Base-by-base conservation (phyloP, 2,797 vertebrate species). In the Alectoris magna region DNA sequence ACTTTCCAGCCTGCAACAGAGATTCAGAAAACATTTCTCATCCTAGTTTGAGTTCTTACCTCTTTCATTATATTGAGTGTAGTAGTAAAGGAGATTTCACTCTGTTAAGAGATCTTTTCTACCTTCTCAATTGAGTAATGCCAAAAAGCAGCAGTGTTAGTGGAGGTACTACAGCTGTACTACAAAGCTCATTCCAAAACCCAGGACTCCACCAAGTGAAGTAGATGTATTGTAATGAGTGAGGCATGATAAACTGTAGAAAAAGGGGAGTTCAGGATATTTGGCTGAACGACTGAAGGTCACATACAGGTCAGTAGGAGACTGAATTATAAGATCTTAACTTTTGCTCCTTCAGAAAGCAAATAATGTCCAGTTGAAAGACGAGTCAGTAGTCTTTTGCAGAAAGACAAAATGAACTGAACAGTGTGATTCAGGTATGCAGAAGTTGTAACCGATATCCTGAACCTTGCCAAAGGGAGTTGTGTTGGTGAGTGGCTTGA, bases 121-220 rank as follows among this genome's bases (percentile, higher is more conserved):
- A 67, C 60, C n/a, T 76, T 90, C 56, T 26, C 73, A 64, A 62
- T 68, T 90, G 64, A 68, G 26, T 18, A 43, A 43, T 87, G 43
- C n/a, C 89, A 44, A 91, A 80, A 46, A 0, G 0, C 27, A 68
- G 73, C 39, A 78, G 43, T 11, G 17, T 24, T 88, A 71, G 38
- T 71, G 64, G 48, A 63, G 64, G 64, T 59, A 84, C 53, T 18
- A 36, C 16, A 79, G 44, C 34, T 77, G 49, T 64, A 39, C 14
- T 80, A 27, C 36, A 87, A 91, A 93, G 85, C 77, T 72, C 2
- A 29, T 90, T 87, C 58, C 59, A 85, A 90, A 88, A 88, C 17
- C 5, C n/a, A 64, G 27, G 41, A 60, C 21, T 80, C 11, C 7
- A 85, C 41, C 71, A 93, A 84, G 29, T 79, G 64, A 91, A 91